phyloP scores from a whole-genome alignment of 2,113 vertebrate species.

The Oophaga pumilio region DNA sequence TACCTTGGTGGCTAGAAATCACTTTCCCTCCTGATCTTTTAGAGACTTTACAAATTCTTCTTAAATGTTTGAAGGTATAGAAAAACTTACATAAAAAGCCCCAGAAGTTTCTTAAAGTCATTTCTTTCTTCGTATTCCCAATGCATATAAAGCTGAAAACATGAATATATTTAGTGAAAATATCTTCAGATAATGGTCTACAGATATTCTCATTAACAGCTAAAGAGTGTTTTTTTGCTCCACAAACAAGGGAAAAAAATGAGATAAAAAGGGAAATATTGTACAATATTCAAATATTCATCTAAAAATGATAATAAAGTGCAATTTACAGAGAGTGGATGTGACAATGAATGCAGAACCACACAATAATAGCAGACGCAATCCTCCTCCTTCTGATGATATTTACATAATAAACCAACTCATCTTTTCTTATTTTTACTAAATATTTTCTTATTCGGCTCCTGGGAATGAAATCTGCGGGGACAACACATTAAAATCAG shows the following conservation, averaged over 20 bases:
- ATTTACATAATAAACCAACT: slow-evolving; percentile 41
- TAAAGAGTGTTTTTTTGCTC: slow-evolving; percentile 5
- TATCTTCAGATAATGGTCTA: slow-evolving; percentile 44
- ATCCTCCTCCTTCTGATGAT: neutral
- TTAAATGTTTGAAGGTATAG: neutral
- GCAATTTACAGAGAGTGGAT: slow-evolving; percentile 33
- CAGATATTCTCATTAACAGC: slow-evolving; percentile 48
- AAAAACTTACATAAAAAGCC: slow-evolving; percentile 20
- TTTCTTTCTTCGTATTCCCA: slow-evolving; percentile 19
- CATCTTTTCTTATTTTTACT: neutral
- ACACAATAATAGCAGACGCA: neutral
- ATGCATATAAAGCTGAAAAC: slow-evolving; percentile 34
- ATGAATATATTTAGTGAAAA: slow-evolving; percentile 37
- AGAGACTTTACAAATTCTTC: neutral
- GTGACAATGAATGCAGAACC: slow-evolving; percentile 12
- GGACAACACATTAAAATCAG: neutral
- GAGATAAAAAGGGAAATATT: slow-evolving; percentile 38
- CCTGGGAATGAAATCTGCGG: neutral
- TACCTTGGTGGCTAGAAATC: neutral
- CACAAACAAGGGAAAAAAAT: neutral
- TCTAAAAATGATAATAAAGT: slow-evolving; percentile 36
- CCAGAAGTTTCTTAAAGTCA: neutral
- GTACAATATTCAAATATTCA: slow-evolving; percentile 33
- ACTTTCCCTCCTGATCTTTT: neutral
- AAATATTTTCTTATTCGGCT: slow-evolving; percentile 3